Base-by-base conservation (phyloP, 2,888 invertebrate genomes). In the Drosophila barbarae region DNA sequence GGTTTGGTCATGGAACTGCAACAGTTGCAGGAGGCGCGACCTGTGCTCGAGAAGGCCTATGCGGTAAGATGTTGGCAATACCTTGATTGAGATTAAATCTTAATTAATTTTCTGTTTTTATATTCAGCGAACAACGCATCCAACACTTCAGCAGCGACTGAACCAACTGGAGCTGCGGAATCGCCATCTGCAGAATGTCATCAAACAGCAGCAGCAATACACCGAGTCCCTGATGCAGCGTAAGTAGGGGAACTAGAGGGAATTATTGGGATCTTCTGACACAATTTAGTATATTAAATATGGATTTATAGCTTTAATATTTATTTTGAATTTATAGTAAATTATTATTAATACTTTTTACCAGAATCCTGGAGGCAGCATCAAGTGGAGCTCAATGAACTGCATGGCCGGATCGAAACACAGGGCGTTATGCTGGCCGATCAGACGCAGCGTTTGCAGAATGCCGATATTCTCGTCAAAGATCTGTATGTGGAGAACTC, bases 401-500 rank as follows among this genome's bases (percentile, higher is more conserved):
- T 92, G 76, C 90, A 91, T 64, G 90, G 89, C 74, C 90, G 91
- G n/a, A 87, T 91, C 69, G 90, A 90, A 66, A 89, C 90, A 26
- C 87, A 91, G 86, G 77, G 89, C 76, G 87, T 90, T 84, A 72
- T 91, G 86, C 78, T 90, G 88, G 86, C 90, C 71, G 87, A 90
- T 68, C 91, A 94, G 90, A 90, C 91, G 55, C 93, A 94, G 83
- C 93, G 93, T 72, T 90, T 95, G 61, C 92, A 93, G 38, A 92
- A 92, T 83, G 93, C 94, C 15, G 96, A 96, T 88, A 88, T 94
- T 80, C 90, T 95, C 46, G 94, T 95, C 23, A 95, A 95, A 90
- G 95, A 96, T 85, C 91, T 96, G 68, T 96, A 94, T 90, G 92
- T 95, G 52, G 96, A 96, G 90, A 96, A 96, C 90, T 93, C 95